A percentile compares a stretch with the other conserved stretches of the same genome.
Conservation (phyloP, 2,888 invertebrate species). For the Catocala nupta region DNA sequence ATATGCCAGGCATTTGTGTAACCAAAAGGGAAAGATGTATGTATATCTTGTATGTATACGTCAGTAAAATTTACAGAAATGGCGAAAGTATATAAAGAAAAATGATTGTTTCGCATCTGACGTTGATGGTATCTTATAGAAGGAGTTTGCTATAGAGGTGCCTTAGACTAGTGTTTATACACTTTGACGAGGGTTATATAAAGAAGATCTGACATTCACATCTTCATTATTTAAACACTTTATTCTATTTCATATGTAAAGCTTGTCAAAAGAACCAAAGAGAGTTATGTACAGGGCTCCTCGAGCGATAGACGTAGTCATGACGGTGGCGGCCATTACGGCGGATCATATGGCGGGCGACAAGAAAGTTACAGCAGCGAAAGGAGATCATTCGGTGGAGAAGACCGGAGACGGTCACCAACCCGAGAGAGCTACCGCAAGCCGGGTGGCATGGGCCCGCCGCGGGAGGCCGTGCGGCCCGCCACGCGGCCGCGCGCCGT, state of each 20-base stretch:
- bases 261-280: slow-evolving; percentile 74
- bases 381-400: slow-evolving; percentile 82
- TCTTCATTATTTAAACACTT: slow-evolving; percentile 56
- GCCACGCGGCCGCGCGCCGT: slow-evolving; percentile 84
- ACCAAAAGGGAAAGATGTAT: slow-evolving; percentile 29
- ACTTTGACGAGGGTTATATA: slow-evolving; percentile 41
- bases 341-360: slow-evolving; percentile 85
- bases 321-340: slow-evolving; percentile 87
- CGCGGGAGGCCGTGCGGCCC: slow-evolving; percentile 73
- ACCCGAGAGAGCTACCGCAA: slow-evolving; percentile 83
- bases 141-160: slow-evolving; percentile 17
- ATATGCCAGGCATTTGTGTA: slow-evolving; percentile 26
- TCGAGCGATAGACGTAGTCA: slow-evolving; percentile 87
- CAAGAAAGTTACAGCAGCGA: slow-evolving; percentile 86
- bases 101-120: slow-evolving; percentile 39
- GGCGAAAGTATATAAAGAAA: slow-evolving; percentile 34
- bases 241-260: slow-evolving; percentile 64
- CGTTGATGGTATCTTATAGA: slow-evolving; percentile 14
- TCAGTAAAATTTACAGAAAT: slow-evolving; percentile 34
- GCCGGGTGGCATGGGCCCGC: slow-evolving; percentile 82
- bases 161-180: slow-evolving; percentile 30
- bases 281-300: slow-evolving; percentile 86
- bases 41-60: slow-evolving; percentile 16
- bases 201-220: slow-evolving; percentile 46
- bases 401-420: slow-evolving; percentile 87